phyloP scores from a whole-genome alignment of 1,140 invertebrate genomes.

The Sinonovacula constricta region DNA sequence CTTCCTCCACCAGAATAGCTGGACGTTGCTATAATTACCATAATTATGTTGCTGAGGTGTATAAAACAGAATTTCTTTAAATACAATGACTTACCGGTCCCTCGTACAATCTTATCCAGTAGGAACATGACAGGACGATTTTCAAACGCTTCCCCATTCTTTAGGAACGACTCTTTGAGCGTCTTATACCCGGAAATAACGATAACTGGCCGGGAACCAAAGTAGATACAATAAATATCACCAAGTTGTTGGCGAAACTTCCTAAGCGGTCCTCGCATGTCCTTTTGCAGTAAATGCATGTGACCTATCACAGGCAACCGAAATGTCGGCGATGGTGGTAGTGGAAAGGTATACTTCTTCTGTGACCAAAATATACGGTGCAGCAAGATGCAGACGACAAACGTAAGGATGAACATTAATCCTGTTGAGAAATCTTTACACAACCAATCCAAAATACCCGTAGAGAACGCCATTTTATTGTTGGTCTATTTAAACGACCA shows the following conservation, averaged over 20 bases:
- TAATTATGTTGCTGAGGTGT: too few species aligned
- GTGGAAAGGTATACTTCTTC: background rate
- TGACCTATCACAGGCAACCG: constrained; percentile 24
- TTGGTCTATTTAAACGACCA: too few species aligned
- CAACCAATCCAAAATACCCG: too few species aligned
- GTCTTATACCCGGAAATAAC: constrained; percentile 18
- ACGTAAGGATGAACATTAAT: too few species aligned
- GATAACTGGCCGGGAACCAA: constrained; percentile 7
- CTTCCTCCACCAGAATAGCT: too few species aligned
- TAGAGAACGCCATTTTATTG: too few species aligned
- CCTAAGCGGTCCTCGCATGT: constrained; percentile 19
- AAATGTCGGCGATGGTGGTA: constrained; percentile 22
- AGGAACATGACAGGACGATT: constrained; percentile 17
- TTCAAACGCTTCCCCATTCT: constrained; percentile 11
- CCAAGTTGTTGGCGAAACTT: constrained; percentile 24
- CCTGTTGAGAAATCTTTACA: too few species aligned
- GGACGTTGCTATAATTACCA: too few species aligned
- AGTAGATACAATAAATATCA: constrained; percentile 12
- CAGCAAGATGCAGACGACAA: constrained; percentile 8
- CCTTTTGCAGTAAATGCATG: constrained; percentile 5
- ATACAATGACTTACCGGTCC: constrained; percentile 3
- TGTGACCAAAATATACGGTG: constrained; percentile 6
- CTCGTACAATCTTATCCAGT: constrained; percentile 1
- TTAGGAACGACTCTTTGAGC: constrained; percentile 23
- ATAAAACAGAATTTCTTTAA: too few species aligned